Conservation (phyloP, 2,797 vertebrate species). For the Rhyacichthys aspro region DNA sequence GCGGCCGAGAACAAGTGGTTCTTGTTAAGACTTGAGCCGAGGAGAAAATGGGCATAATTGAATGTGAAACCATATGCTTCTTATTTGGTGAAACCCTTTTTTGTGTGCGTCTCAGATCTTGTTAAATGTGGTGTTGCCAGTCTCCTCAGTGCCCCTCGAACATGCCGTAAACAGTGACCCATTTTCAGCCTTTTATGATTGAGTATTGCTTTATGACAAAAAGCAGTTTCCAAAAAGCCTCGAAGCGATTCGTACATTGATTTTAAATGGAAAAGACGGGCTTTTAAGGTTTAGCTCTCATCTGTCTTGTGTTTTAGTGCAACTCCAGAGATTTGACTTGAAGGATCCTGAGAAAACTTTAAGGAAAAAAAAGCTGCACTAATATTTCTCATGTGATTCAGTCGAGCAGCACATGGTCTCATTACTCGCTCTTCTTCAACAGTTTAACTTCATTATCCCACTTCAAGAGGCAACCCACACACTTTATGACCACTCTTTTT, state of each 20-base stretch:
- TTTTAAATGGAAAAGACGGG: conserved; percentile 1
- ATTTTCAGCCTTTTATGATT: conserved; percentile 43
- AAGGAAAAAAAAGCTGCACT: neutral
- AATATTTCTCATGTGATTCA: conserved; percentile 49
- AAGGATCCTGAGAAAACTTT: neutral
- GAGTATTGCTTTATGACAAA: conserved; percentile 25
- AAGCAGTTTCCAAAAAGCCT: conserved; percentile 23
- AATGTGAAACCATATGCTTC: conserved; percentile 75
- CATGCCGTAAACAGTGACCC: conserved; percentile 55
- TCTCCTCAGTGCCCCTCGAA: conserved; percentile 26
- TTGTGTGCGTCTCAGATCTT: conserved; percentile 38
- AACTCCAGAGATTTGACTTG: conserved; percentile 3
- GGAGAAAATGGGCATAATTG: conserved; percentile 69
- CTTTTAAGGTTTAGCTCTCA: neutral
- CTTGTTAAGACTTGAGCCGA: conserved; percentile 60
- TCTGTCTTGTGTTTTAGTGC: conserved; percentile 24
- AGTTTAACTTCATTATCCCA: conserved; percentile 30
- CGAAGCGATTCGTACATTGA: conserved; percentile 18
- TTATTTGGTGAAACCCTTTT: conserved; percentile 60
- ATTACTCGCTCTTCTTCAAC: neutral
- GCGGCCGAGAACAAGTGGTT: conserved; percentile 67
- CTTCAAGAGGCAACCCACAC: conserved; percentile 9
- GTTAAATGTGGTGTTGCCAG: conserved; percentile 60
- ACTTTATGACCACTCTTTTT: conserved; percentile 13
- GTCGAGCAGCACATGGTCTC: conserved; percentile 24